A percentile compares a stretch with the other conserved stretches of the same genome.
These are phyloP conservation scores for Amazonetta brasiliensis DNA, from an alignment of 2,797 vertebrate genomes.

Conservation along the genomic window DNA sequence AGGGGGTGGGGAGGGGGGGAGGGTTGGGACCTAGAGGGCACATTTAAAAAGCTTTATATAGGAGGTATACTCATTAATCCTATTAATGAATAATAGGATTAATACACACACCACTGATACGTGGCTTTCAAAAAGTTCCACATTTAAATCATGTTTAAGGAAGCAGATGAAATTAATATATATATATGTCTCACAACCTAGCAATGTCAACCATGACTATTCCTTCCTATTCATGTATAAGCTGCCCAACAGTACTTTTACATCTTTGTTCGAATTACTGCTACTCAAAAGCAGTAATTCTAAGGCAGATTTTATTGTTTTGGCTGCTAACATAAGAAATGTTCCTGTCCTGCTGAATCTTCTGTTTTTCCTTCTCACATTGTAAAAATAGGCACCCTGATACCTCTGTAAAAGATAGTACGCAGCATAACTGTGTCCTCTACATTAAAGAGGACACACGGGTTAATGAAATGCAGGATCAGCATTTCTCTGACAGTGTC, in stretches of 20 bases:
- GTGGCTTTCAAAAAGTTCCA: neutral
- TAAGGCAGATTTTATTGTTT: conserved; percentile 39
- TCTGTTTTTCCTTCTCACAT: neutral
- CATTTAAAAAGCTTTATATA: neutral
- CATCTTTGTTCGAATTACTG: neutral
- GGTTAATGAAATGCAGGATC: conserved; percentile 6
- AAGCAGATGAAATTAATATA: neutral
- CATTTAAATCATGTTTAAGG: neutral
- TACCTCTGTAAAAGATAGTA: conserved; percentile 1
- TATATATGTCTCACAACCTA: neutral
- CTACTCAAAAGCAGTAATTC: conserved; percentile 1
- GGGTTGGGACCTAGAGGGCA: neutral
- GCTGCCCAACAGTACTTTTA: neutral
- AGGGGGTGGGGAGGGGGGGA: too few relatives aligned
- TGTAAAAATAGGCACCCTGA: neutral
- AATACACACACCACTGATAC: neutral
- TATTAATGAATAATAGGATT: neutral
- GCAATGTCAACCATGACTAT: neutral
- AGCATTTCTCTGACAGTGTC: neutral
- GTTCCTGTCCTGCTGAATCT: conserved; percentile 9
- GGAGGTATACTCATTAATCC: neutral
- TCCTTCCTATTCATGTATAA: neutral
- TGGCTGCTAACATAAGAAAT: neutral
- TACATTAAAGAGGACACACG: neutral
- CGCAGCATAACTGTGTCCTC: neutral